Conservation (phyloP, 2,113 vertebrate species). For the Rattus norvegicus region DNA sequence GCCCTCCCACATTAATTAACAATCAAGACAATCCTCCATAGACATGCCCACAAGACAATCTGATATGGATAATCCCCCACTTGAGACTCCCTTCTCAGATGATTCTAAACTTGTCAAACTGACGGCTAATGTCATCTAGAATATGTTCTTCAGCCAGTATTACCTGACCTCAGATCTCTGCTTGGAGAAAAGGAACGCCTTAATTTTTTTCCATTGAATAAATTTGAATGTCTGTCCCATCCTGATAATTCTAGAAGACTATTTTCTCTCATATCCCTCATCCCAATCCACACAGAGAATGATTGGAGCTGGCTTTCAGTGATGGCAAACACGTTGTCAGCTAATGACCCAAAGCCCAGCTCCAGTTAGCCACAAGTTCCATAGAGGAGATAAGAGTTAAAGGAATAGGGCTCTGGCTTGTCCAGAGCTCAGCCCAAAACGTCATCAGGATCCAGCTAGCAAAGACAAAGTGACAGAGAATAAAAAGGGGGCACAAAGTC, state of each 20-base stretch:
- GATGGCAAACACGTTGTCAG: rapidly evolving
- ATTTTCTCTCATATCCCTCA: background rate
- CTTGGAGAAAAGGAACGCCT: background rate
- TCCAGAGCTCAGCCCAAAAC: background rate
- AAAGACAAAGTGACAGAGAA: background rate
- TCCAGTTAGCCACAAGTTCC: rapidly evolving
- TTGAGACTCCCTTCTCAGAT: background rate
- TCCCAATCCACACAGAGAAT: background rate
- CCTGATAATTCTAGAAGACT: background rate
- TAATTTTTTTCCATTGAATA: background rate
- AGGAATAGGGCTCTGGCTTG: background rate
- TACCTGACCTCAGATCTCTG: background rate
- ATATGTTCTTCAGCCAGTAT: background rate
- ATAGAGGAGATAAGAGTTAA: background rate
- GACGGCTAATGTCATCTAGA: background rate
- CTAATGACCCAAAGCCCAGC: background rate
- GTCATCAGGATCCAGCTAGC: no score
- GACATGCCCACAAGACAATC: background rate
- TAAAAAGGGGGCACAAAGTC: background rate
- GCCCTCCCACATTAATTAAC: background rate
- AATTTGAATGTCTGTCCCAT: background rate
- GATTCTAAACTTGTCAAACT: background rate
- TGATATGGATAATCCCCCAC: background rate
- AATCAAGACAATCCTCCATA: background rate
- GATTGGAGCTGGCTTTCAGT: background rate